Evolutionary conservation across 2,113 vertebrate genomes (phyloP), one percentile per base, ranked within the genome.

Genomic region (Numida meleagris): DNA sequence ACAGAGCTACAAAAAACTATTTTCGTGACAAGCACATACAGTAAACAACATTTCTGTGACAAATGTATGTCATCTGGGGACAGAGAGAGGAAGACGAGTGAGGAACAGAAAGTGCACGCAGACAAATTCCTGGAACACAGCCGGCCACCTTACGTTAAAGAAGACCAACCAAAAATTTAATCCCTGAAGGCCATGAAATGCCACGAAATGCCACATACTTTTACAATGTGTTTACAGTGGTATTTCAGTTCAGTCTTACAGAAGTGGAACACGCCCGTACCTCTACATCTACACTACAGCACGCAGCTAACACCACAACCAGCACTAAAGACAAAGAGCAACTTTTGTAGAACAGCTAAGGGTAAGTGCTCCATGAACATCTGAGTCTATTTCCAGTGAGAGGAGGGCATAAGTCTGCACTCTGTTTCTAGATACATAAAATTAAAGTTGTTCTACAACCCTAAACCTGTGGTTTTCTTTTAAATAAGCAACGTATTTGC

Each of bases 81-180:
- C 13, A 77, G 51, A 81, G 62, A 79, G 20, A 45, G 29, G 67
- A 91, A 91, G 61, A 53, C 48, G 36, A 82, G 90, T 17, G 43
- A 88, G 62, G 92, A 96, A 95, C 38, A 92, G 89, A 91, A 91
- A 94, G 77, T 27, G 68, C 24, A 76, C 8, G 9, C 46, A 50
- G 48, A 48, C 6, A 58, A 67, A 62, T 10, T 66, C 81, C 76
- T 51, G 42, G 61, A 42, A 72, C 12, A 79, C 12, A 63, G 34
- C 9, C 45, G 88, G 71, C 24, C 62, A 20, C 6, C 31, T 66
- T 29, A 76, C 27, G 82, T 65, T 34, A 31, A 91, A 48, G 29
- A 74, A 65, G 51, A 89, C 71, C 79, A 38, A 82, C 84, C 12
- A 57, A 14, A 29, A 27, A 33, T 46, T 65, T 29, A 79, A 68